A percentile compares a stretch with the other conserved stretches of the same genome.
Evolutionary conservation across 2,888 invertebrate genomes (phyloP).

Genomic region (Ochropleura plecta): DNA sequence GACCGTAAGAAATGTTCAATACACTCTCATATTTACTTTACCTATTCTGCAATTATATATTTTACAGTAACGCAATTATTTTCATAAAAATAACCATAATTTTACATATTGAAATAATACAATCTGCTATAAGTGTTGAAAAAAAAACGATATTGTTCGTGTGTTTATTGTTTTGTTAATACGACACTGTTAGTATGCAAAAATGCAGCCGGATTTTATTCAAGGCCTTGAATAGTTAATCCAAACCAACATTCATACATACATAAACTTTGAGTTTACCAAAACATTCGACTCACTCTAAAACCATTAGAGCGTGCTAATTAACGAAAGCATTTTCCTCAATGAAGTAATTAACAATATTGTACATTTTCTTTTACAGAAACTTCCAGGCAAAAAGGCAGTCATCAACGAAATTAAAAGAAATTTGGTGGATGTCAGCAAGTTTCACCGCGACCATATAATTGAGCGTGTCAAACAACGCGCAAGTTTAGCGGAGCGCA

Average conservation of each 20-base stretch:
- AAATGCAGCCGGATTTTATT: conserved; percentile 8
- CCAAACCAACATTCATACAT: not conserved
- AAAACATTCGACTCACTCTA: conserved; percentile 1
- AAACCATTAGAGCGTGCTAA: not conserved
- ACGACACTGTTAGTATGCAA: no score
- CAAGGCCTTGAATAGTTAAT: not conserved
- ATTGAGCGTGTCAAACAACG: conserved; percentile 60
- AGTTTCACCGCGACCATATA: conserved; percentile 71
- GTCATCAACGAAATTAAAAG: conserved; percentile 85
- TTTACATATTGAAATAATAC: no score
- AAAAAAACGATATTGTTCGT: no score
- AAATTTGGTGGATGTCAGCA: conserved; percentile 76
- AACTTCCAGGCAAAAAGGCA: conserved; percentile 73
- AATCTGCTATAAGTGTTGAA: no score
- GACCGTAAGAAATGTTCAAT: no score
- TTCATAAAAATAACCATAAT: no score
- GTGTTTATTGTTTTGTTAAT: no score
- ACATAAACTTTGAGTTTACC: not conserved
- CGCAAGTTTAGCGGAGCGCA: conserved; percentile 18
- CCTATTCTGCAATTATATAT: no score
- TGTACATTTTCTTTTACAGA: conserved; percentile 59
- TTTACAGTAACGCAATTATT: no score
- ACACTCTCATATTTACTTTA: no score
- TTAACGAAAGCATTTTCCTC: conserved; percentile 1
- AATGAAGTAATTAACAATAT: conserved; percentile 3